Evolutionary conservation across 2,113 vertebrate genomes (phyloP).

Genomic region (Axis porcinus): DNA sequence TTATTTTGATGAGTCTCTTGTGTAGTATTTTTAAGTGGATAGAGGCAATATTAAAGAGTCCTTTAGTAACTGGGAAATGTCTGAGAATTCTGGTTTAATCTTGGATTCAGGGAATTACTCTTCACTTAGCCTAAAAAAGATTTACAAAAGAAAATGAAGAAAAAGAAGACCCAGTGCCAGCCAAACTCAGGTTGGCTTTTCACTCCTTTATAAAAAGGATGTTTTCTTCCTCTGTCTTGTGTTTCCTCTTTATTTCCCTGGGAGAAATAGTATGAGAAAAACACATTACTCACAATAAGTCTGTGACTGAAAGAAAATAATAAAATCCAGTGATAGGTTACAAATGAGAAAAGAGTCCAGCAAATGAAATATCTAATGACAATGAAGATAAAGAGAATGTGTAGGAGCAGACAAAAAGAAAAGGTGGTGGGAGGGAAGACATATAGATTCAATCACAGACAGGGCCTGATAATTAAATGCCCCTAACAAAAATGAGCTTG

Average conservation of each 20-base stretch:
- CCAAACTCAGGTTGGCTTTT: conserved; percentile 55
- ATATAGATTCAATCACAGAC: conserved; percentile 45
- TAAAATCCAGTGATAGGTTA: conserved; percentile 58
- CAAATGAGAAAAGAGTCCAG: conserved; percentile 60
- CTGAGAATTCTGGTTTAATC: not conserved
- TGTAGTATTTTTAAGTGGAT: conserved; percentile 58
- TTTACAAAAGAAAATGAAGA: not conserved
- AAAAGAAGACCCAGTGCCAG: conserved; percentile 5
- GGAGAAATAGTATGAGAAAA: conserved; percentile 34
- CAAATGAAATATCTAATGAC: conserved; percentile 57
- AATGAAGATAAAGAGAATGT: conserved; percentile 51
- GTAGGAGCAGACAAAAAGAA: conserved; percentile 28
- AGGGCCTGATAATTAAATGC: conserved; percentile 50
- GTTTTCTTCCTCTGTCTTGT: not conserved
- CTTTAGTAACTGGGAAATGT: not conserved
- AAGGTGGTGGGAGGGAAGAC: conserved; percentile 28
- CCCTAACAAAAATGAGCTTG: conserved; percentile 17
- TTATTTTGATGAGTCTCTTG: not conserved
- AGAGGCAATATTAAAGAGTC: not conserved
- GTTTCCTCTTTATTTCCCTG: conserved; percentile 57
- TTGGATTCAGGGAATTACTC: not conserved
- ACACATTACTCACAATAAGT: conserved; percentile 51
- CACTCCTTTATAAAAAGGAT: not conserved
- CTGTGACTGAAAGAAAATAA: conserved; percentile 63
- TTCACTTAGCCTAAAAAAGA: not conserved